Conservation (phyloP, 1,140 invertebrate species). For the Drosophila pandora region DNA sequence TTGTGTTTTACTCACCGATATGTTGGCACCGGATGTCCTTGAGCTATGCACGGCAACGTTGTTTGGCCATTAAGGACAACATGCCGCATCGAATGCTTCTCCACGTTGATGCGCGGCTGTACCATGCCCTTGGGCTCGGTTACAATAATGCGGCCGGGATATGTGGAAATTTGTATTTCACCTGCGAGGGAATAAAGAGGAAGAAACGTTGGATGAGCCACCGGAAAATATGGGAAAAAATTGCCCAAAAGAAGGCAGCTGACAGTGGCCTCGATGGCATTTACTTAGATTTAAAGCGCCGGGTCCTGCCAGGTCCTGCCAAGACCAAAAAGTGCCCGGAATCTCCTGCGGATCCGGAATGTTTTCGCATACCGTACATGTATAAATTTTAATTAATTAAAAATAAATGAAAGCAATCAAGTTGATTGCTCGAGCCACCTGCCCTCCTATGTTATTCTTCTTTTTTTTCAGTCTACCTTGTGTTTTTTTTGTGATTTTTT, state of each 20-base stretch:
- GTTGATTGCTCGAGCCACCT: conserved; percentile 57
- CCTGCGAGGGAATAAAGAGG: conserved; percentile 79
- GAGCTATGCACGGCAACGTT: conserved; percentile 89
- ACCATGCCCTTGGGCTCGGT: conserved; percentile 90
- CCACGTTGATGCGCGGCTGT: conserved; percentile 88
- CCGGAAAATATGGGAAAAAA: conserved; percentile 52
- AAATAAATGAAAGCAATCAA: conserved; percentile 80
- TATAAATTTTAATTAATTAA: conserved; percentile 75
- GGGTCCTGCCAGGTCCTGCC: neutral
- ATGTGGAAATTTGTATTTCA: conserved; percentile 87
- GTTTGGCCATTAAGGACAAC: conserved; percentile 89
- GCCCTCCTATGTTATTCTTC: conserved; percentile 1
- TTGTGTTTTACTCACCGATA: conserved; percentile 86
- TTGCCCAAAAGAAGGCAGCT: conserved; percentile 40
- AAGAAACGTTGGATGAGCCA: conserved; percentile 5
- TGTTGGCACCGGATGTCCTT: conserved; percentile 90
- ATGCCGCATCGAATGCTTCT: conserved; percentile 87
- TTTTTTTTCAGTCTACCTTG: conserved; percentile 8
- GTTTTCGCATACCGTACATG: conserved; percentile 1
- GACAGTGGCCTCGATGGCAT: conserved; percentile 35
- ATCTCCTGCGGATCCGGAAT: conserved; percentile 20
- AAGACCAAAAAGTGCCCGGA: conserved; percentile 26
- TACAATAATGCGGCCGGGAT: conserved; percentile 87
- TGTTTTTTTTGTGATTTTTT: conserved; percentile 8
- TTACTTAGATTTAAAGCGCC: conserved; percentile 57